phyloP scores from a whole-genome alignment of 2,797 vertebrate species.

The Iguana delicatissima region DNA sequence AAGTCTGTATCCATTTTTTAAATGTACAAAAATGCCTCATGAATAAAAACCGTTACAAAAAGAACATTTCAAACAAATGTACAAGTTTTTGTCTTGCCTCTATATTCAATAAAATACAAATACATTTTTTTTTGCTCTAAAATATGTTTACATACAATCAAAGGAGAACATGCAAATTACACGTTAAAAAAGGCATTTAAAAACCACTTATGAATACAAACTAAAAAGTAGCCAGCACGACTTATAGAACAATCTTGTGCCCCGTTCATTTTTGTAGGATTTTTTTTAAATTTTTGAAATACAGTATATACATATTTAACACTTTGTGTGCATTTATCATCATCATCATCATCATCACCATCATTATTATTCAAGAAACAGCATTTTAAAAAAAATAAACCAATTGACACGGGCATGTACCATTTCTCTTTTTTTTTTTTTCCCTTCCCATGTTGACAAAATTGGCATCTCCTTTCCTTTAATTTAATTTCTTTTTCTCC shows the following conservation, averaged over 20 bases:
- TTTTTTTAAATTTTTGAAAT: constrained; percentile 80
- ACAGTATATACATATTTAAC: constrained; percentile 88
- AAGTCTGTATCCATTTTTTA: constrained; percentile 86
- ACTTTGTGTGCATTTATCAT: constrained; percentile 85
- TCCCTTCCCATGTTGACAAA: constrained; percentile 75
- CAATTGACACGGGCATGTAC: constrained; percentile 72
- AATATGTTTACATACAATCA: constrained; percentile 99
- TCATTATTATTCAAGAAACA: constrained; percentile 85
- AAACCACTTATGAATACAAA: constrained; percentile 99
- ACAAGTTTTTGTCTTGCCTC: constrained; percentile 95
- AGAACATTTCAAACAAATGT: constrained; percentile 99
- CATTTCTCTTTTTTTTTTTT: constrained; percentile 5
- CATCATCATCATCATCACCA: no score
- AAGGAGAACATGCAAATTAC: constrained; percentile 97
- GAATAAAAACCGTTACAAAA: constrained; percentile 99
- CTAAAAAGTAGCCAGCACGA: constrained; percentile 96
- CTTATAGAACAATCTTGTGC: constrained; percentile 89
- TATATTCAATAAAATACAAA: constrained; percentile 99
- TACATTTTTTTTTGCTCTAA: constrained; percentile 97
- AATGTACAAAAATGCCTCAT: constrained; percentile 99
- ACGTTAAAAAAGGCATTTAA: constrained; percentile 98
- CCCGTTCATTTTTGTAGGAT: constrained; percentile 79
- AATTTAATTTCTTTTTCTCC: constrained; percentile 32
- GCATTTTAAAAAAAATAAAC: constrained; percentile 76
- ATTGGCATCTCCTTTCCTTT: constrained; percentile 77